Percentiles rank a stretch among this genome's conserved stretches.
These are phyloP conservation scores for Cassiopea xamachana DNA, from an alignment of 30 jellyfish, hydroid and myxozoan genomes.

Conservation along the genomic window DNA sequence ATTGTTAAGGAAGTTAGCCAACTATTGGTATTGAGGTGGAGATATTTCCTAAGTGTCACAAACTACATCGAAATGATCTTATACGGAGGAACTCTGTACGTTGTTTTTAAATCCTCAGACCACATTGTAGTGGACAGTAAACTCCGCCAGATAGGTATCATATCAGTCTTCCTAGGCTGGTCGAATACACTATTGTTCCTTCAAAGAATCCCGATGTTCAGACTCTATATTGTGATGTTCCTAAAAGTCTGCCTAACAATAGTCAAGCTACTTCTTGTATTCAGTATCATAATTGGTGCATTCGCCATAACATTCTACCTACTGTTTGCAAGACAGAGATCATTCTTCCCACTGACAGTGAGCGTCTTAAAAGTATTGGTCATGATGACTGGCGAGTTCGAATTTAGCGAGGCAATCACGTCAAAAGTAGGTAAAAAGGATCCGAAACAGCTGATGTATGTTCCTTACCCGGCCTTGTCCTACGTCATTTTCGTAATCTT, in stretches of 20 bases:
- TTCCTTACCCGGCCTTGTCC: constrained; percentile 55
- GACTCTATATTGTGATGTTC: constrained; percentile 85
- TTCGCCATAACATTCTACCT: constrained; percentile 74
- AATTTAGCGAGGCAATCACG: constrained; percentile 62
- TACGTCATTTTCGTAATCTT: constrained; percentile 46
- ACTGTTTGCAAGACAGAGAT: constrained; percentile 60
- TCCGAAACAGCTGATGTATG: constrained; percentile 18
- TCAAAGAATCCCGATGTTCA: constrained; percentile 68
- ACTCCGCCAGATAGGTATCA: constrained; percentile 53
- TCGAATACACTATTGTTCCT: constrained; percentile 67
- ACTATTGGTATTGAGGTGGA: constrained; percentile 15
- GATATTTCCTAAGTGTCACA: constrained; percentile 33
- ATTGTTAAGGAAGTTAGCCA: constrained; percentile 47
- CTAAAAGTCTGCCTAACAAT: constrained; percentile 63
- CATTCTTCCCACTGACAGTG: constrained; percentile 26
- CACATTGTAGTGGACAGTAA: not conserved
- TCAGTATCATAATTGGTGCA: constrained; percentile 55
- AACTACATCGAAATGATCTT: constrained; percentile 44
- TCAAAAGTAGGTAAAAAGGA: constrained; percentile 42
- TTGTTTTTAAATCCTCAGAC: constrained; percentile 1
- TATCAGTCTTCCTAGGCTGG: constrained; percentile 72
- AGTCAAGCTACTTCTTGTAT: constrained; percentile 58
- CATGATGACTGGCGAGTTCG: constrained; percentile 90
- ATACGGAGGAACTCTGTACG: constrained; percentile 28
- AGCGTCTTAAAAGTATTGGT: constrained; percentile 59